Evolutionary conservation across 2,113 vertebrate genomes (phyloP), one percentile per base, ranked within the genome.

Genomic region (Oncorhynchus nerka): DNA sequence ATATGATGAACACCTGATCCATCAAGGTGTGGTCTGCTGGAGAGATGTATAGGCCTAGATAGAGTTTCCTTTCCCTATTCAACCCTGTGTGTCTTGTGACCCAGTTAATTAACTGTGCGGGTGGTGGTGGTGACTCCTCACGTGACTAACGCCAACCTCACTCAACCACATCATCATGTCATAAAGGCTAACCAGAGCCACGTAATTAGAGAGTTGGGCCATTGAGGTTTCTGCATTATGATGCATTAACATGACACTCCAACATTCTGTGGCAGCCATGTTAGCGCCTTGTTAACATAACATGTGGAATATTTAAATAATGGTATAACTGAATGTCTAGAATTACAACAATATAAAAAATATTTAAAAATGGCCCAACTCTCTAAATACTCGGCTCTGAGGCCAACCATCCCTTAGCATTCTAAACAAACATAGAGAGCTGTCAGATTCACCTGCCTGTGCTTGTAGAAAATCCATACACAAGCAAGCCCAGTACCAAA

Each of bases 1-100:
- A 80, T 45, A 45, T 71, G 76, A 84, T 77, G 22, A 85, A 83
- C 83, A 86, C 82, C 84, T 75, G 85, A 89, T 89, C 83, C 81
- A 70, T 59, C 77, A 72, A 86, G 91, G 91, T 81, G 91, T 88
- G 91, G 91, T 87, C 77, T 73, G 32, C 28, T 51, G 49, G 34
- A 16, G 51, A n/a, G 57, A 57, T 6, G 9, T 45, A 45, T 45
- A 45, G 39, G 9, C 9, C 39, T 45, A 45, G 39, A 45, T 45
- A 67, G 30, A 34, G 88, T 91, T 92, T 88, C 91, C 86, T 76
- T 89, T 92, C 89, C 89, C 89, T 83, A 79, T 22, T 62, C 59
- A 62, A n/a, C 59, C n/a, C 55, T 8, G 26, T 9, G 68, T 34
- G 76, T 86, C 82, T 76, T 83, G n/a, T 82, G 77, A 68, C 85